Base-by-base conservation (phyloP, 2,888 invertebrate genomes). In the Nysson spinosus region DNA sequence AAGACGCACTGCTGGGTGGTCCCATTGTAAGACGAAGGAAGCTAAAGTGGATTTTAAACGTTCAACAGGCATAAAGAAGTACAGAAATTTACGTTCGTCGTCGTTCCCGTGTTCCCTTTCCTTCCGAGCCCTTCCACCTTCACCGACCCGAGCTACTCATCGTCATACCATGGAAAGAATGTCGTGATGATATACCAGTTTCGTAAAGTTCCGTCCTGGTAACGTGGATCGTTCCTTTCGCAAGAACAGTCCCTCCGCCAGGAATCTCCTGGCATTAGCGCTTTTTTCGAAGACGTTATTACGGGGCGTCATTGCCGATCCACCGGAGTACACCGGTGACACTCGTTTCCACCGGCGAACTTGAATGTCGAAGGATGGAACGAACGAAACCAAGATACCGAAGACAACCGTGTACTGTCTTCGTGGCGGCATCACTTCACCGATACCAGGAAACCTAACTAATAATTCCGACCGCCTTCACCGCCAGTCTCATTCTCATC, bases 41-140 rank as follows among this genome's bases (percentile, higher is more conserved):
- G 46, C 69, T 58, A 75, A 76, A 73, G 70, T 73, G 73, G 73
- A 64, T 67, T 76, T 75, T 73, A 75, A 75, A 75, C 69, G 73
- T 72, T 58, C 56, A 28, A 26, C 37, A 55, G 50, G 62, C 61
- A 65, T 71, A 69, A 74, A 74, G 61, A 71, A 69, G 57, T 40
- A 49, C 60, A 69, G 62, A 75, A 75, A 73, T 70, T 72, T 65
- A 73, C 69, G 58, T 73, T 64, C 34, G 44, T 60, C 60, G 26
- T 63, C 47, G n/a, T n/a, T n/a, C 40, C 12, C 22, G 37, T 32
- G 6, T 24, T 40, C n/a, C 1, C 20, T 12, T 2, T 22, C 9
- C 5, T 37, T 11, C 6, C 7, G 3, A 7, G 7, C 7, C 35
- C 4, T 40, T n/a, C n/a, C n/a, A n/a, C n/a, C n/a, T n/a, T n/a